Conservation (phyloP, 2,797 vertebrate species). For the Cercopithecus hamlyni region DNA sequence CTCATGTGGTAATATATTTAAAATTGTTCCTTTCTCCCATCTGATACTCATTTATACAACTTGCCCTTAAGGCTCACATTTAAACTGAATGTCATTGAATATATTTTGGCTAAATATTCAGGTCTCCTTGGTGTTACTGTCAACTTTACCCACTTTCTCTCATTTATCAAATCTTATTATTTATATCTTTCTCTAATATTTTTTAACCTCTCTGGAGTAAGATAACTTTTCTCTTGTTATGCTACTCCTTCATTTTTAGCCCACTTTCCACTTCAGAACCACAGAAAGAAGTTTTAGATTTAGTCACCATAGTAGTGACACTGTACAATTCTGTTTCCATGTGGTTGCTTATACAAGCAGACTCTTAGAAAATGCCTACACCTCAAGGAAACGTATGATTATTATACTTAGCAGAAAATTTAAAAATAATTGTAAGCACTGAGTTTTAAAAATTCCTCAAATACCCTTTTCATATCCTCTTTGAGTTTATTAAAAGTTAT, state of each 20-base stretch:
- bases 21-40: not conserved
- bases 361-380: not conserved
- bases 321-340: accelerated
- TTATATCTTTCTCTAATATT: not conserved
- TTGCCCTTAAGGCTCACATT: constrained; percentile 42
- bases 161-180: constrained; percentile 47
- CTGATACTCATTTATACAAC: constrained; percentile 27
- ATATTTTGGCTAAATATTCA: constrained; percentile 50
- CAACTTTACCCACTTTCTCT: not conserved
- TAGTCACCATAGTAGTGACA: not conserved
- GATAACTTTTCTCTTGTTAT: not conserved
- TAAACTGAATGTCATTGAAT: constrained; percentile 51
- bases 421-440: not conserved
- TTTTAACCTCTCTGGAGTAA: not conserved
- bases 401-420: not conserved
- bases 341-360: not conserved
- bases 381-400: not conserved
- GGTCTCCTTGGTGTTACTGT: not conserved
- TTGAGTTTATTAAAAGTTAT: not conserved
- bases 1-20: not conserved
- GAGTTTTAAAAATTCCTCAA: not conserved
- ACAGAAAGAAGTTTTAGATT: not conserved
- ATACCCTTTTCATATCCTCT: not conserved
- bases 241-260: not conserved
- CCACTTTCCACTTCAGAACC: not conserved